phyloP scores from a whole-genome alignment of 2,797 vertebrate species.

The Enteromius argenteus region DNA sequence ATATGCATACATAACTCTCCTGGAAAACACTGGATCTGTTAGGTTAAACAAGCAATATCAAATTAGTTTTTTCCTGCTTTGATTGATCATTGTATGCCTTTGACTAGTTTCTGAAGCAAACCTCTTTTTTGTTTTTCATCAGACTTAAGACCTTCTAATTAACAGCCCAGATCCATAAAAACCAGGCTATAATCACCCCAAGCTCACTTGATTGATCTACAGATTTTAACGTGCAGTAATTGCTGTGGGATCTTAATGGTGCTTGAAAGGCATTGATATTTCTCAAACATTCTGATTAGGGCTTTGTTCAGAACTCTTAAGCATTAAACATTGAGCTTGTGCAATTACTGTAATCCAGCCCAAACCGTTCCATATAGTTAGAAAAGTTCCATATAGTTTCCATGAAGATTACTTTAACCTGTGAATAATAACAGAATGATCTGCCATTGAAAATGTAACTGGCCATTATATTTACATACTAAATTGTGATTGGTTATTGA shows the following conservation, averaged over 20 bases:
- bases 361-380: neutral
- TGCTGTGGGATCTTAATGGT: neutral
- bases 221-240: neutral
- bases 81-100: neutral
- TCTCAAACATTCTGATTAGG: neutral
- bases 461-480: neutral
- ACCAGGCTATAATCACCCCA: neutral
- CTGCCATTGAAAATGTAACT: neutral
- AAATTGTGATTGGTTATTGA: neutral
- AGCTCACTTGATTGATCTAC: conserved; percentile 30
- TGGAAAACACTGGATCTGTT: neutral
- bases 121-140: neutral
- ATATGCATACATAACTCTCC: neutral
- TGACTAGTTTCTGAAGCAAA: neutral
- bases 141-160: conserved; percentile 11
- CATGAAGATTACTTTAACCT: neutral
- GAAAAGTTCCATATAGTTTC: neutral
- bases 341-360: neutral
- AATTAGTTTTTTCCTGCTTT: neutral
- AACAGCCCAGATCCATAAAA: neutral
- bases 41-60: neutral
- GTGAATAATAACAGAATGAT: neutral
- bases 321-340: neutral
- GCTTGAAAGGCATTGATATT: conserved; percentile 23
- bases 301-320: neutral